Base-by-base conservation (phyloP, 2,888 invertebrate genomes). In the Habroteleia sp. region DNA sequence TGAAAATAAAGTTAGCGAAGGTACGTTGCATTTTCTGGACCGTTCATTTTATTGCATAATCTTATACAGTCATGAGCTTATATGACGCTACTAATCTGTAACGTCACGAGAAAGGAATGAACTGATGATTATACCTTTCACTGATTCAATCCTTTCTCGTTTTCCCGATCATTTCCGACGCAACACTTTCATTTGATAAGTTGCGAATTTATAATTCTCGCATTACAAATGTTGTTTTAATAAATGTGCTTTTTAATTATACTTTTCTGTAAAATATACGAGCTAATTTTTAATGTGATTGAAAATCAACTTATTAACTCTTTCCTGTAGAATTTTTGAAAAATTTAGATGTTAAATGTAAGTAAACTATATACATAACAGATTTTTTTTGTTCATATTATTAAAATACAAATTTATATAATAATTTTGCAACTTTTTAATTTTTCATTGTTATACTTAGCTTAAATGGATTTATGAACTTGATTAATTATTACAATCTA, bases 1-100 rank as follows among this genome's bases (percentile, higher is more conserved):
- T 13, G 92, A 94, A 0, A 91, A 94, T 74, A 93, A 94, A 25
- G 90, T 95, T 78, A 93, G 92, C 89, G 95, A 95, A 93, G 95
- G 95, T 94, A 88, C 87, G 79, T 77, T 35, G 17, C 8, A 62
- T 37, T 39, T 63, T 48, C n/a, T 8, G 3, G 17, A 13, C 6
- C 7, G 10, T n/a, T 17, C 11, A 11, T 52, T 29, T 44, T 31
- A 27, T 74, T 71, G 25, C 44, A 27, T 60, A 50, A 73, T 66
- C 31, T 16, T 35, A 56, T 44, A 27, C 63, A 14, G 42, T 20
- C 39, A 46, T 44, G 60, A 69, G 29, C 10, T 29, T 10, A 50
- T 8, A 56, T 78, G 60, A 78, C 66, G 68, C 75, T 60, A 65
- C 41, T 65, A 48, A 68, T 54, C 39, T 29, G 56, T 56, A 37